A percentile compares a stretch with the other conserved stretches of the same genome.
phyloP scores from a whole-genome alignment of 1,140 invertebrate species.

The Drosophila guanche region DNA sequence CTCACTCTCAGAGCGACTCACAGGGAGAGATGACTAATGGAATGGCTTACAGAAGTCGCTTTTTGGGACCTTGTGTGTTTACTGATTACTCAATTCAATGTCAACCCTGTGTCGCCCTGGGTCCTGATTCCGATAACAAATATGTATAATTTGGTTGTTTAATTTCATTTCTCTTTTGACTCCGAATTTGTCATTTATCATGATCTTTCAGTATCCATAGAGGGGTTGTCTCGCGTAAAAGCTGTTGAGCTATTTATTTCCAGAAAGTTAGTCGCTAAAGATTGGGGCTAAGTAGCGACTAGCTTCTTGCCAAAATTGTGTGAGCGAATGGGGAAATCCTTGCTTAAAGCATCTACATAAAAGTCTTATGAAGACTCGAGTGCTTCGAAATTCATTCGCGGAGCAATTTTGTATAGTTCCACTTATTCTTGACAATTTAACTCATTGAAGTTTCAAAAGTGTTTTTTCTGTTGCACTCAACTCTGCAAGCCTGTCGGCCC shows the following conservation, averaged over 20 bases:
- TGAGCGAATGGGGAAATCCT: no score
- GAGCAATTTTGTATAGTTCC: no score
- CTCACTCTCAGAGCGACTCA: conserved; percentile 15
- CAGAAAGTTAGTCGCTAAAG: no score
- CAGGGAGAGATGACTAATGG: conserved; percentile 66
- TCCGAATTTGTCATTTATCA: conserved; percentile 34
- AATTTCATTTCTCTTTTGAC: conserved; percentile 43
- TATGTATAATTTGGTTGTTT: conserved; percentile 48
- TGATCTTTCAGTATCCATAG: not conserved
- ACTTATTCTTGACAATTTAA: no score
- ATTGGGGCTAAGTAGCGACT: no score
- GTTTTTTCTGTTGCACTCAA: no score
- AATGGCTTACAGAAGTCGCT: conserved; percentile 59
- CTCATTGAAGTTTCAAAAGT: no score
- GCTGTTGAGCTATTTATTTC: no score
- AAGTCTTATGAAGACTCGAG: no score
- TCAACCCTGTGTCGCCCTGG: conserved; percentile 11
- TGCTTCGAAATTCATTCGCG: no score
- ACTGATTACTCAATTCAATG: conserved; percentile 56
- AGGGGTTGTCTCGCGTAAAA: conserved; percentile 4
- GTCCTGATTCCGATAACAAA: conserved; percentile 33
- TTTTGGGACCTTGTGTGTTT: conserved; percentile 53
- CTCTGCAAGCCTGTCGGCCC: not conserved
- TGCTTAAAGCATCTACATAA: no score
- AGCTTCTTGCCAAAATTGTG: no score